phyloP scores from a whole-genome alignment of 2,113 vertebrate species.

The Zosterops hypoxanthus region DNA sequence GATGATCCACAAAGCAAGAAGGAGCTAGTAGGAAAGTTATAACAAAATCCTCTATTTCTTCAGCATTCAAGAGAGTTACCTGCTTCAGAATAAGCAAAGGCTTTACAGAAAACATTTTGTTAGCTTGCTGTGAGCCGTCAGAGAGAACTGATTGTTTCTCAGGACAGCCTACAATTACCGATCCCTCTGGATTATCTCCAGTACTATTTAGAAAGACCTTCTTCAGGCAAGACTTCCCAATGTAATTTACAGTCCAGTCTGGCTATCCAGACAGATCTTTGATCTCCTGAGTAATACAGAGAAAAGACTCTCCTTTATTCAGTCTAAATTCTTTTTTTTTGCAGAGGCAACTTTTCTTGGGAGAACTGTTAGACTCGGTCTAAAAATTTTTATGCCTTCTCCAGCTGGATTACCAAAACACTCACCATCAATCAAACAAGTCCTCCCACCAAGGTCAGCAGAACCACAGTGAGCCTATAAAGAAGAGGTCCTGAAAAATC shows the following conservation, averaged over 20 bases:
- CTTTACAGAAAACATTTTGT: neutral
- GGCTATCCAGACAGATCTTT: neutral
- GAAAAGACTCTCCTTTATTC: neutral
- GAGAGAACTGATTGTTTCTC: neutral
- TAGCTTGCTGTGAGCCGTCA: neutral
- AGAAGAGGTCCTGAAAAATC: neutral
- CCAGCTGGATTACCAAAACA: neutral
- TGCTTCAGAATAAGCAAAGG: neutral
- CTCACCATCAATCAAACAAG: neutral
- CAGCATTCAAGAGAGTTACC: neutral
- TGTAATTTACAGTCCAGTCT: constrained; percentile 2
- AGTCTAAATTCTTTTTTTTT: neutral
- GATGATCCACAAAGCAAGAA: neutral
- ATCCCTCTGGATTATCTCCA: neutral
- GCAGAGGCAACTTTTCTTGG: neutral
- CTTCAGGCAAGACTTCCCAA: neutral
- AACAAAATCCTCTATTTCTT: neutral
- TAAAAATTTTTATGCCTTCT: neutral
- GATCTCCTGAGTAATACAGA: neutral
- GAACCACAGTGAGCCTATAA: neutral
- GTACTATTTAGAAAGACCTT: constrained; percentile 1
- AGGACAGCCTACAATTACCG: neutral
- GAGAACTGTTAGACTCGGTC: neutral
- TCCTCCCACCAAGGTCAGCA: neutral
- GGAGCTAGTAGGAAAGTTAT: neutral